Evolutionary conservation across 35 echinoderm and acorn worm genomes (phyloP).

Genomic region (Ptychodera flava): DNA sequence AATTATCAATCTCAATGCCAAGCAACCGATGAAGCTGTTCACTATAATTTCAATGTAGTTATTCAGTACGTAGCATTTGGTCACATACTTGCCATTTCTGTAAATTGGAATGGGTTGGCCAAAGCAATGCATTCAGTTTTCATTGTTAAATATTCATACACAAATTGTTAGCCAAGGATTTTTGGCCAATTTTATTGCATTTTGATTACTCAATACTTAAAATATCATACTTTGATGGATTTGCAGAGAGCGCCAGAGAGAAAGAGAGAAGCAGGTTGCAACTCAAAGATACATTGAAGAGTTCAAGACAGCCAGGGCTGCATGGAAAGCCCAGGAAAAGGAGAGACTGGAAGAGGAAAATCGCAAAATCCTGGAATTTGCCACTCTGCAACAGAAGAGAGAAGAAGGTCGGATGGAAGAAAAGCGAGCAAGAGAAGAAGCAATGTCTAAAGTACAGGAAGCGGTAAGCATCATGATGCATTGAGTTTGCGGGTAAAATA

Average conservation of each 20-base stretch:
- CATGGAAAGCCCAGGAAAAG: constrained; percentile 80
- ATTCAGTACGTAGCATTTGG: too few species aligned
- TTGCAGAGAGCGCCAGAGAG: constrained; percentile 66
- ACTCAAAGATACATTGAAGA: constrained; percentile 88
- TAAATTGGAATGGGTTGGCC: too few species aligned
- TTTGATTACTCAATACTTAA: too few species aligned
- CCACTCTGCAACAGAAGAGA: constrained; percentile 63
- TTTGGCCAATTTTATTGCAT: too few species aligned
- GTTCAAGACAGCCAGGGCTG: constrained; percentile 47
- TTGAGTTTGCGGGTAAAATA: not conserved
- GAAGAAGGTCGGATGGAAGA: constrained; percentile 90
- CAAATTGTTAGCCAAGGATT: too few species aligned
- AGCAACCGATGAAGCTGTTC: too few species aligned
- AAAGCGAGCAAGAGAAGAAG: constrained; percentile 65
- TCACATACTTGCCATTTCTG: too few species aligned
- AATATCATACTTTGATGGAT: too few species aligned
- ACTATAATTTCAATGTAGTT: too few species aligned
- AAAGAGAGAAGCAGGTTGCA: constrained; percentile 76
- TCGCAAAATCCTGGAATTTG: constrained; percentile 75
- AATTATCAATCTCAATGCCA: too few species aligned
- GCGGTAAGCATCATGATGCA: constrained; percentile 42
- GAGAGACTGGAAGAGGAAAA: constrained; percentile 84
- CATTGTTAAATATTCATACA: too few species aligned
- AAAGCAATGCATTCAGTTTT: too few species aligned
- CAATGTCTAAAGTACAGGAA: constrained; percentile 66